Conservation (phyloP, 2,113 vertebrate species). For the Lucifuga dentata region DNA sequence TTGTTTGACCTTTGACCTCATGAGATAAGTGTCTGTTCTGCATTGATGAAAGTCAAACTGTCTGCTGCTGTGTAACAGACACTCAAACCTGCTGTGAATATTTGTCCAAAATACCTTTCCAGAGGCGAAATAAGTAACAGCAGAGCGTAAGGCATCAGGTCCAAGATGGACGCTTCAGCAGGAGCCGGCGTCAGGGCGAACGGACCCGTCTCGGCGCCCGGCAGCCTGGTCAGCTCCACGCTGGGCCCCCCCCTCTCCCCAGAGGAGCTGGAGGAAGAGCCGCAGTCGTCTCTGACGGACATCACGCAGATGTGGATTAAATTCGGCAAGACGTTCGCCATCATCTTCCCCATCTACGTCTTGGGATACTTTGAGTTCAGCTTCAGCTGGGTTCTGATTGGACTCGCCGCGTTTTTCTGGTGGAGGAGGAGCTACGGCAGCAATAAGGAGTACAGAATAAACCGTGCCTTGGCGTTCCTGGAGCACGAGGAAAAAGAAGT, state of each 20-base stretch:
- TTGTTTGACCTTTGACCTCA: conserved; percentile 14
- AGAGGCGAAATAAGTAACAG: conserved; percentile 65
- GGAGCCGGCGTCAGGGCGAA: conserved; percentile 35
- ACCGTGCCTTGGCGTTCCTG: conserved; percentile 89
- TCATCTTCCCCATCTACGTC: conserved; percentile 92
- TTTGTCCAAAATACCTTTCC: conserved; percentile 38
- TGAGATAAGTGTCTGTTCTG: neutral
- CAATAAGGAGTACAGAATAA: conserved; percentile 80
- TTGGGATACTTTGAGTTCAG: conserved; percentile 95
- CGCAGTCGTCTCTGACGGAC: conserved; percentile 84
- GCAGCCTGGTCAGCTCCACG: conserved; percentile 1
- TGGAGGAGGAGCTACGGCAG: conserved; percentile 83
- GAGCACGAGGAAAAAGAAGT: conserved; percentile 87
- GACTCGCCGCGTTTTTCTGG: conserved; percentile 87
- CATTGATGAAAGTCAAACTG: too few relatives aligned
- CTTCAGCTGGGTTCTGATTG: conserved; percentile 95
- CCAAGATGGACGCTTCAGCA: conserved; percentile 44
- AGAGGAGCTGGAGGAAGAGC: conserved; percentile 55
- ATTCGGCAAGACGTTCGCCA: conserved; percentile 90
- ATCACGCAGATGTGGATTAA: conserved; percentile 87
- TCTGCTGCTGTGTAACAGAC: neutral
- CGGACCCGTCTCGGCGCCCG: conserved; percentile 34
- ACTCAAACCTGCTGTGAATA: conserved; percentile 1
- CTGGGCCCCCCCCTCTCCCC: conserved; percentile 9
- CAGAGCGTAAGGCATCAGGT: conserved; percentile 8